phyloP scores from a whole-genome alignment of 92 coral and sea anemone genomes.

The Parazoanthus darwini region DNA sequence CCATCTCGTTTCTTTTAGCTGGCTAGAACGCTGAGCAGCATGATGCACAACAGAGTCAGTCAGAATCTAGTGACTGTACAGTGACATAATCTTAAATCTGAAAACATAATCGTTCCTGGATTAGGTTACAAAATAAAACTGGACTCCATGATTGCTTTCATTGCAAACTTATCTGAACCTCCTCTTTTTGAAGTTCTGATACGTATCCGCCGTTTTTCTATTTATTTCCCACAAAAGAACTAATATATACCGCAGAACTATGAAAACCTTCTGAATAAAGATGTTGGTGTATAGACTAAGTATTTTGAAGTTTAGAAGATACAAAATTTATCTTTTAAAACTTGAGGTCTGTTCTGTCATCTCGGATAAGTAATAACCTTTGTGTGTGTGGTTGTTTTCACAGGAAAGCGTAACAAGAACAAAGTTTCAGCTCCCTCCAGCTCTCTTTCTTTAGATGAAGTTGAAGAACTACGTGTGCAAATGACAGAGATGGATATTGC shows the following conservation, averaged over 20 bases:
- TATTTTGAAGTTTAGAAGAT: not conserved
- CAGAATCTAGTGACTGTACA: too few relatives aligned
- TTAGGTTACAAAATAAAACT: too few relatives aligned
- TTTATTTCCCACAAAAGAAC: not conserved
- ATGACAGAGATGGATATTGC: not conserved
- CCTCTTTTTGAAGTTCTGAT: too few relatives aligned
- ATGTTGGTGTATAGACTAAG: too few relatives aligned
- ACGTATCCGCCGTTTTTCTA: not conserved
- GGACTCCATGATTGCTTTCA: too few relatives aligned
- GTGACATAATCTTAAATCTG: too few relatives aligned
- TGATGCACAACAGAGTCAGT: too few relatives aligned
- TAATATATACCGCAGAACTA: not conserved
- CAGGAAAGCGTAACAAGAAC: conserved; percentile 25
- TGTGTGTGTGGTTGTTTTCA: not conserved
- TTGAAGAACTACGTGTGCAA: not conserved
- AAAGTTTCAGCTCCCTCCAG: not conserved
- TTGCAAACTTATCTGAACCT: too few relatives aligned
- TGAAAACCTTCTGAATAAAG: not conserved
- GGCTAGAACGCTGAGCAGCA: too few relatives aligned
- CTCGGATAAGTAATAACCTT: not conserved
- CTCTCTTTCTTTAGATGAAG: not conserved
- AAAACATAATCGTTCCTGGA: too few relatives aligned
- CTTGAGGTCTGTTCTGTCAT: not conserved
- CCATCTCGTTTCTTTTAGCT: too few relatives aligned
- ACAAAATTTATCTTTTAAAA: too few relatives aligned